Conservation (phyloP, 2,797 vertebrate genomes). For the Myotis daubentonii region DNA sequence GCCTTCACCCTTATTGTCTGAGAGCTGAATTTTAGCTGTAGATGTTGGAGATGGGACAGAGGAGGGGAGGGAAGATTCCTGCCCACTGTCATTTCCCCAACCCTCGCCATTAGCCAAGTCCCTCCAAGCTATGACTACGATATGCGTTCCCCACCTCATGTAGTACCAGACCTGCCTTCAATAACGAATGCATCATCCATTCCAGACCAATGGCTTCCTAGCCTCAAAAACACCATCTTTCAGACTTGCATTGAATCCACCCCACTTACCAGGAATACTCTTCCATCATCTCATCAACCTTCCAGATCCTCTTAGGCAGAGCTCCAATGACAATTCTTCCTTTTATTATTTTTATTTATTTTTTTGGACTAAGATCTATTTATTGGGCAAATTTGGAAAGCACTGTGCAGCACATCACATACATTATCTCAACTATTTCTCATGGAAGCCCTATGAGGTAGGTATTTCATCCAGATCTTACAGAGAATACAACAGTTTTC, state of each 20-base stretch:
- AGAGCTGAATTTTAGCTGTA: not conserved
- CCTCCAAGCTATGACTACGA: not conserved
- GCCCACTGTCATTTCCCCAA: too few species aligned
- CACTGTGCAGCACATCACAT: not conserved
- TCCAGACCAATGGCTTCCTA: not conserved
- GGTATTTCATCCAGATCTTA: not conserved
- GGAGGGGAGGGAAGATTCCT: not conserved
- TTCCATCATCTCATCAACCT: not conserved
- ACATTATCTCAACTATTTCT: not conserved
- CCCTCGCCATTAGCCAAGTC: not conserved
- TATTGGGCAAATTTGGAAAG: conserved; percentile 24
- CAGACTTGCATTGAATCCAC: not conserved
- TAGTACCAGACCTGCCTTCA: not conserved
- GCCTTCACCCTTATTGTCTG: not conserved
- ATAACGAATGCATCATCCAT: not conserved
- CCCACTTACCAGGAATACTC: not conserved
- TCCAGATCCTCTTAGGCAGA: not conserved
- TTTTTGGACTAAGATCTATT: not conserved
- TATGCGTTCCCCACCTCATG: not conserved
- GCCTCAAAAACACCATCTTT: not conserved
- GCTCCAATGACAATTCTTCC: not conserved
- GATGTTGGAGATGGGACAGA: not conserved
- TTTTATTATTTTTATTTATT: not conserved
- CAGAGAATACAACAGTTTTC: conserved; percentile 22
- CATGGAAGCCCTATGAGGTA: not conserved